phyloP scores from a whole-genome alignment of 37 sponge, comb jelly and placozoan species.

The Eunapius fragilis region DNA sequence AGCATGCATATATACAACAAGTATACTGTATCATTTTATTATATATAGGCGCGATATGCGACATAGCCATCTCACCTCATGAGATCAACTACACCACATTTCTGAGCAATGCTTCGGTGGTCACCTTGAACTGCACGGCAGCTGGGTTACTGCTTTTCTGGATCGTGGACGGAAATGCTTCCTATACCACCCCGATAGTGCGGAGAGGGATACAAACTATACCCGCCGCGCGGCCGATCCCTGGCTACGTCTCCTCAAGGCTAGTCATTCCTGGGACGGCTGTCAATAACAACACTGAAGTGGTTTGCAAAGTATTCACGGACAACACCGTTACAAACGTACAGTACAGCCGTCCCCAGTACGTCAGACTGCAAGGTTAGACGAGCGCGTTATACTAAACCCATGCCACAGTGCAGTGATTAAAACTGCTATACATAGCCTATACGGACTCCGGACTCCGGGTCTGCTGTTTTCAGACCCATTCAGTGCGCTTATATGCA shows the following conservation, averaged over 20 bases:
- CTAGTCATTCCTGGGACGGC: neutral
- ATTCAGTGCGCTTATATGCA: too few relatives aligned
- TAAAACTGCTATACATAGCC: too few relatives aligned
- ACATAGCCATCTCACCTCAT: too few relatives aligned
- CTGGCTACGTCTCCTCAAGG: neutral
- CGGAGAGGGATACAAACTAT: neutral
- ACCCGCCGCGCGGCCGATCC: neutral
- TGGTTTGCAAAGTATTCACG: neutral
- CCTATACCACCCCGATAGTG: neutral
- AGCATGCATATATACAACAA: too few relatives aligned
- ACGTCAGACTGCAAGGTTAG: neutral
- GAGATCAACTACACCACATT: neutral
- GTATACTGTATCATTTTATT: too few relatives aligned
- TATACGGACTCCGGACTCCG: too few relatives aligned
- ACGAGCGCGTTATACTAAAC: too few relatives aligned
- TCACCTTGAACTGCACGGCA: neutral
- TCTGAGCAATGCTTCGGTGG: neutral
- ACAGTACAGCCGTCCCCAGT: neutral
- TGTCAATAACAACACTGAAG: neutral
- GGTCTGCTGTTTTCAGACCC: too few relatives aligned
- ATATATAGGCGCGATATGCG: too few relatives aligned
- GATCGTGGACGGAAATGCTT: neutral
- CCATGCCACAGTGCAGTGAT: too few relatives aligned
- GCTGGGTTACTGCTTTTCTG: neutral
- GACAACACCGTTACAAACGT: neutral